Percentiles rank a stretch among this genome's conserved stretches.
Conservation (phyloP, 2,888 invertebrate species). For the Corbicula japonica region DNA sequence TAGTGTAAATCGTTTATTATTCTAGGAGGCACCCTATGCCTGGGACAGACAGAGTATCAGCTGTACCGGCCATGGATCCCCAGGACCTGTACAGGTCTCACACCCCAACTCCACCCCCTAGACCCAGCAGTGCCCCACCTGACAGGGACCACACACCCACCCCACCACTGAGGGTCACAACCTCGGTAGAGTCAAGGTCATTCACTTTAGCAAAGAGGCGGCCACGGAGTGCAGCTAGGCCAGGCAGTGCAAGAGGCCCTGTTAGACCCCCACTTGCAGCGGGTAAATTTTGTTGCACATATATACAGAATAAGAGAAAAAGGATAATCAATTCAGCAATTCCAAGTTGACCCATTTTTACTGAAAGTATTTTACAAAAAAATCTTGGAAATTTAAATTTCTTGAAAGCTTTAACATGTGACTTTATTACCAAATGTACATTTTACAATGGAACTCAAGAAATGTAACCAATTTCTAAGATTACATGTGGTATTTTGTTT, state of each 20-base stretch:
- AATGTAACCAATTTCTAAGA: too few relatives aligned
- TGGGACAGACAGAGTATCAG: slow-evolving; percentile 70
- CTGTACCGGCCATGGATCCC: slow-evolving; percentile 75
- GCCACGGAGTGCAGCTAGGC: slow-evolving; percentile 41
- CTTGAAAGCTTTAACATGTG: too few relatives aligned
- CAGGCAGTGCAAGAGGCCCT: slow-evolving; percentile 49
- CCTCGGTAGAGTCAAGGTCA: slow-evolving; percentile 56
- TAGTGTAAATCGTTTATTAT: too few relatives aligned
- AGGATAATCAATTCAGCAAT: too few relatives aligned
- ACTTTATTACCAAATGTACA: too few relatives aligned
- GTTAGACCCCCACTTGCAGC: slow-evolving; percentile 58
- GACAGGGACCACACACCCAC: slow-evolving; percentile 47
- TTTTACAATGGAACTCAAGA: too few relatives aligned
- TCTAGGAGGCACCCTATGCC: slow-evolving; percentile 74
- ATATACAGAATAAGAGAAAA: too few relatives aligned
- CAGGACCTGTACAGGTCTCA: slow-evolving; percentile 71
- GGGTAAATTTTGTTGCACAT: too few relatives aligned
- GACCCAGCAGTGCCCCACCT: slow-evolving; percentile 69
- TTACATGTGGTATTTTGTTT: too few relatives aligned
- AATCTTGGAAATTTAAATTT: background rate
- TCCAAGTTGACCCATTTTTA: too few relatives aligned
- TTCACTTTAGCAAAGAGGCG: slow-evolving; percentile 46
- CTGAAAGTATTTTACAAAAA: too few relatives aligned
- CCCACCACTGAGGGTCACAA: slow-evolving; percentile 55
- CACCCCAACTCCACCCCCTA: slow-evolving; percentile 62